Percentiles rank a stretch among this genome's conserved stretches.
Evolutionary conservation across 2,888 invertebrate genomes (phyloP).

Genomic region (Ophraella communa): DNA sequence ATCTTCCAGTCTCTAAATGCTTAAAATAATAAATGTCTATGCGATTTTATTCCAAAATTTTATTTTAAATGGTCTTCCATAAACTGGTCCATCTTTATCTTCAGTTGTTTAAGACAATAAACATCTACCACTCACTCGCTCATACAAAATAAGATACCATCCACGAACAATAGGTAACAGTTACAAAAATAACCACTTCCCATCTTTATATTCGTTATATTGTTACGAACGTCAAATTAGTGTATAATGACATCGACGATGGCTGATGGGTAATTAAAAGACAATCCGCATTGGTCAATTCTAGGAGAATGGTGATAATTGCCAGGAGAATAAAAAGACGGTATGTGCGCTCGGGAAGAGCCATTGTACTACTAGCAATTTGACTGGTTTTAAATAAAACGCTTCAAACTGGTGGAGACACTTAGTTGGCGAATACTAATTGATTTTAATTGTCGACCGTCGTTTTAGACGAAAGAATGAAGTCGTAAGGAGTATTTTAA

Average conservation of each 20-base stretch:
- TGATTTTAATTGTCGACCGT: background rate
- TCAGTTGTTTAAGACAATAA: no score
- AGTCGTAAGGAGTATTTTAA: background rate
- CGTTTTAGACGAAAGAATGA: background rate
- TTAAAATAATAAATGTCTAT: no score
- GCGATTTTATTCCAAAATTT: no score
- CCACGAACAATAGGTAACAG: no score
- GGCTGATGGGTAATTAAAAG: slow-evolving; percentile 41
- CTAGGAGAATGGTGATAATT: slow-evolving; percentile 39
- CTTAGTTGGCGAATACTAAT: background rate
- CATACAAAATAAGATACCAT: no score
- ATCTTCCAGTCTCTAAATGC: no score
- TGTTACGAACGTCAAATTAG: slow-evolving; percentile 43
- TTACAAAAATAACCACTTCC: no score
- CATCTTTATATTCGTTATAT: slow-evolving; percentile 17
- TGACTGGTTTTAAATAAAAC: slow-evolving; percentile 8
- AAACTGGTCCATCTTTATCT: no score
- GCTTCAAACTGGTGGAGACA: background rate
- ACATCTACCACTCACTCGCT: no score
- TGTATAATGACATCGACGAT: slow-evolving; percentile 39
- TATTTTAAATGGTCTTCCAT: no score
- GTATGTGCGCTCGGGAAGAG: slow-evolving; percentile 22
- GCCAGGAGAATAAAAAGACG: slow-evolving; percentile 34
- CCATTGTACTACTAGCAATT: slow-evolving; percentile 15
- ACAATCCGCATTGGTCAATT: slow-evolving; percentile 33